Evolutionary conservation across 2,113 vertebrate species (phyloP).

Genomic region (Pelobates fuscus): DNA sequence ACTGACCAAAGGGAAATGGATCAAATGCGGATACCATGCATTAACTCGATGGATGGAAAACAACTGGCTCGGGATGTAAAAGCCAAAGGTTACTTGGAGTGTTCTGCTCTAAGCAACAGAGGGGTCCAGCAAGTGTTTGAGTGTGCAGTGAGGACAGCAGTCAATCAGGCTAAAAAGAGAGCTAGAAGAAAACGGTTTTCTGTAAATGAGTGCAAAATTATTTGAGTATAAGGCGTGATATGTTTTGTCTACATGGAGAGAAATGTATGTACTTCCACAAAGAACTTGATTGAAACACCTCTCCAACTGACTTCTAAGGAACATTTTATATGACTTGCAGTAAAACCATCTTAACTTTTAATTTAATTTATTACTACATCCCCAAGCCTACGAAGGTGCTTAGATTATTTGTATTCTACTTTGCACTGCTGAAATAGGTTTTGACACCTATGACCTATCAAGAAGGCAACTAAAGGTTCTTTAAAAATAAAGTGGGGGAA

Average conservation of each 20-base stretch:
- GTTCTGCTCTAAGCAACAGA: conserved; percentile 87
- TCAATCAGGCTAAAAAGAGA: conserved; percentile 79
- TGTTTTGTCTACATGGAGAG: not conserved
- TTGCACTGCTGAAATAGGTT: no score
- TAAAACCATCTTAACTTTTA: no score
- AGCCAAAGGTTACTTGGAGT: conserved; percentile 93
- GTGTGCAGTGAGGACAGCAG: conserved; percentile 82
- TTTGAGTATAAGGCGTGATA: conserved; percentile 62
- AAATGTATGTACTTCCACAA: no score
- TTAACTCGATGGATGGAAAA: conserved; percentile 76
- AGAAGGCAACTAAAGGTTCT: no score
- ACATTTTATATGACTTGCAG: no score
- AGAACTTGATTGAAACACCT: no score
- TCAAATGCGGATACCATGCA: conserved; percentile 73
- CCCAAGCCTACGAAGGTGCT: no score
- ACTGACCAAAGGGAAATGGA: conserved; percentile 87
- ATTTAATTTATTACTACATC: no score
- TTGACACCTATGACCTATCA: no score
- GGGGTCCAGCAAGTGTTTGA: conserved; percentile 97
- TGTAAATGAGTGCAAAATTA: conserved; percentile 85
- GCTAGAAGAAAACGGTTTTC: conserved; percentile 79
- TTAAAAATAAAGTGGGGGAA: no score
- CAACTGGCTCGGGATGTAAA: conserved; percentile 81
- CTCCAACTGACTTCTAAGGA: no score
- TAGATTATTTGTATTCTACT: no score